A percentile compares a stretch with the other conserved stretches of the same genome.
Conservation (phyloP, 2,888 invertebrate genomes). For the Ethmia dodecea region DNA sequence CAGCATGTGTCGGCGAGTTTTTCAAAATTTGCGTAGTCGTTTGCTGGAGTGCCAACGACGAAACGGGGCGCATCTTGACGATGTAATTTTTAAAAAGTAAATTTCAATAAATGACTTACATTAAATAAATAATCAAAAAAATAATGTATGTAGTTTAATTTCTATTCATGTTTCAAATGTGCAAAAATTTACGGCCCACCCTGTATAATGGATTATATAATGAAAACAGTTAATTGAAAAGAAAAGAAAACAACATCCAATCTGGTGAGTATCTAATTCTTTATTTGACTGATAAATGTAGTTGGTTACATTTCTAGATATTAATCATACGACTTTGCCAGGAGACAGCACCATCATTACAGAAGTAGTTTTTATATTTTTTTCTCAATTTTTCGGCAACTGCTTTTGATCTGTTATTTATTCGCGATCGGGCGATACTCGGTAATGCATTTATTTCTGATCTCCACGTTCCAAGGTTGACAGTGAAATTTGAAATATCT, state of each 20-base stretch:
- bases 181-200: too few relatives aligned
- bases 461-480: conserved; percentile 17
- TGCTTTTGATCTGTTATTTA: conserved; percentile 10
- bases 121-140: too few relatives aligned
- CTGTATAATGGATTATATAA: conserved; percentile 3
- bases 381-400: conserved; percentile 10
- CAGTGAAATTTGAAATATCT: conserved; percentile 6
- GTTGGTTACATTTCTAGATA: conserved; percentile 12
- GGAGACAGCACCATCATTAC: conserved; percentile 16
- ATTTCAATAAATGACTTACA: too few relatives aligned
- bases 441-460: conserved; percentile 10
- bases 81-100: too few relatives aligned
- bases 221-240: conserved; percentile 16
- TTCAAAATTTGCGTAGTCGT: too few relatives aligned
- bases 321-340: conserved; percentile 19
- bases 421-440: conserved; percentile 2
- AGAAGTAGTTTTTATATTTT: conserved; percentile 19
- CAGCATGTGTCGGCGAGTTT: too few relatives aligned
- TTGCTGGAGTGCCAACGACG: too few relatives aligned
- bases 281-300: conserved; percentile 9
- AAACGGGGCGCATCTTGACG: too few relatives aligned
- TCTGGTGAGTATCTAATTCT: conserved; percentile 18
- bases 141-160: too few relatives aligned
- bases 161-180: too few relatives aligned
- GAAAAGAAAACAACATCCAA: conserved; percentile 18